Conservation (phyloP, 2,888 invertebrate genomes). For the Cheilosia impressa region DNA sequence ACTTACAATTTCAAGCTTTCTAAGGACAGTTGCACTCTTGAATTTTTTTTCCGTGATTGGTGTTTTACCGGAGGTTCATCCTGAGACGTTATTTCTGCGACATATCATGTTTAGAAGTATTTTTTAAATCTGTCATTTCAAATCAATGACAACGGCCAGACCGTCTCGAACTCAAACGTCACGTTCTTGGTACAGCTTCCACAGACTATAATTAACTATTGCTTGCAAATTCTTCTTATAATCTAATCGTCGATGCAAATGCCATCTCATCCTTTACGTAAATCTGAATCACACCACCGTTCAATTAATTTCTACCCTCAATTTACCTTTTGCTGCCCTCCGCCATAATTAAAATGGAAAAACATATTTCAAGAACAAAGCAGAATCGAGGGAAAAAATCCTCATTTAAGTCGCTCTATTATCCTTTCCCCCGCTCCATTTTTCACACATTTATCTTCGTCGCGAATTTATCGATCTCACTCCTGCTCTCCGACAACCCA, state of each 20-base stretch:
- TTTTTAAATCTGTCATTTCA: too few species aligned
- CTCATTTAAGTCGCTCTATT: not conserved
- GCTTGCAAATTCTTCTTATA: too few species aligned
- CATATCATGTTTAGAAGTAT: not conserved
- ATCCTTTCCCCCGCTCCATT: constrained; percentile 14
- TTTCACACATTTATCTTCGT: constrained; percentile 46
- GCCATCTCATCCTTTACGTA: not conserved
- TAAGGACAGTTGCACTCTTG: too few species aligned
- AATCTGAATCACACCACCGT: not conserved
- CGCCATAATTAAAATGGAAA: not conserved
- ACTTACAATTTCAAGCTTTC: too few species aligned
- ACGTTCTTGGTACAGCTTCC: too few species aligned
- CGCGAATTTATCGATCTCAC: constrained; percentile 54
- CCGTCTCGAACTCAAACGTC: too few species aligned
- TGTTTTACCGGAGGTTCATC: too few species aligned
- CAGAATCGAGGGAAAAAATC: not conserved
- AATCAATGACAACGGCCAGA: too few species aligned
- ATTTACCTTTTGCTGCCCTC: not conserved
- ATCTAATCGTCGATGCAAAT: not conserved
- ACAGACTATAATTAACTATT: too few species aligned
- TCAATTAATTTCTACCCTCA: not conserved
- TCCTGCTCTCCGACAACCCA: not conserved
- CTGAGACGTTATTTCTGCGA: too few species aligned
- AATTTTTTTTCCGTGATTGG: too few species aligned
- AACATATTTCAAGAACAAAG: not conserved